Base-by-base conservation (phyloP, 2,797 vertebrate genomes). In the Pelobates cultripes region DNA sequence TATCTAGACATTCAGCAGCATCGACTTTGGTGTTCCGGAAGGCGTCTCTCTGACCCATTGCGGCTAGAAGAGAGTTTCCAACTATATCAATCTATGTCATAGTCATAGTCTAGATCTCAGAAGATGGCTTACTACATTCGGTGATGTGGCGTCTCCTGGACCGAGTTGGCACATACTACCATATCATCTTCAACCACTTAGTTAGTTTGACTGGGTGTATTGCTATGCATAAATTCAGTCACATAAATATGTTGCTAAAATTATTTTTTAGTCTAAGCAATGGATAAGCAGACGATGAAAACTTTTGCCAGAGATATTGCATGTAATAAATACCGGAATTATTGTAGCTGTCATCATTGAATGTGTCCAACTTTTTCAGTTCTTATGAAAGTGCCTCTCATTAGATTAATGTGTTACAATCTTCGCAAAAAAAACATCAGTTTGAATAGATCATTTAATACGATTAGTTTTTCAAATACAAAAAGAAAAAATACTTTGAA, bases 11-110 rank as follows among this genome's bases (percentile, higher is more conserved):
- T 75, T 66, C 67, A 73, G 72, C 13, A 71, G 68, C 67, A 53
- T 74, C 80, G n/a, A 77, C 70, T 72, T 76, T 71, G 67, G 67
- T 75, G 57, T 64, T 75, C 69, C 60, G 45, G 17, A 82, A 77
- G 80, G 80, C 69, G 69, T 40, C 80, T 66, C 47, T 8, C 45
- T 71, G 43, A 44, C 60, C 9, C 6, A 43, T 43, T 72, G 80
- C 74, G 69, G 80, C 80, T 81, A 64, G 80, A 71, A 72, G 41
- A 43, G 13, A 10, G 67, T 51, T 64, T 77, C 60, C 68, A 82
- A 63, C 63, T 77, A 68, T 73, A 60, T 82, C 42, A 77, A 77
- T 82, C 55, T 41, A 41, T 67, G 73, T n/a, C 42, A 63, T 40
- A 73, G 40, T 43, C 55, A 47, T 40, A 45, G 70, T 53, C 70